Evolutionary conservation across 2,113 vertebrate genomes (phyloP).

Genomic region (Antigone vipio): DNA sequence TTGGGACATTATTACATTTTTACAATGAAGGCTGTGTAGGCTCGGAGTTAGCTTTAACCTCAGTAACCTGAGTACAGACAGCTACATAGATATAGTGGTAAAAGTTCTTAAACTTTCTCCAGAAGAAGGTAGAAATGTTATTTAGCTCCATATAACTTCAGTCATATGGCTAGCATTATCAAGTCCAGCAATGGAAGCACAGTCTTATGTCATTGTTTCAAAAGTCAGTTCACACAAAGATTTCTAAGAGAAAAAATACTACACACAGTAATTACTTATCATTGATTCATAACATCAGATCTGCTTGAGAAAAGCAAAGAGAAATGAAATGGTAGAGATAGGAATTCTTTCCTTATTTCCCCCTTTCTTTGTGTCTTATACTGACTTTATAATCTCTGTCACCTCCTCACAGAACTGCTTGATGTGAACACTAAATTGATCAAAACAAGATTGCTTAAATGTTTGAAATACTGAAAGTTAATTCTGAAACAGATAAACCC

Average conservation of each 20-base stretch:
- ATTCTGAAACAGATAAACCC: neutral
- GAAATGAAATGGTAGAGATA: neutral
- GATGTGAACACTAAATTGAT: neutral
- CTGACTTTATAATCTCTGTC: neutral
- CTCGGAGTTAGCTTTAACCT: neutral
- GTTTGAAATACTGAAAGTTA: neutral
- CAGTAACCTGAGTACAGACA: neutral
- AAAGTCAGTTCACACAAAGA: neutral
- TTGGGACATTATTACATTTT: neutral
- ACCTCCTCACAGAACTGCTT: neutral
- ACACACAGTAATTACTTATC: neutral
- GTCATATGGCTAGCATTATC: neutral
- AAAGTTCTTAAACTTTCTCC: neutral
- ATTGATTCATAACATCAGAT: no score
- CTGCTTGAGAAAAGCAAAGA: neutral
- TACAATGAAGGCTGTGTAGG: neutral
- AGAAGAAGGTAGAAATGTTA: neutral
- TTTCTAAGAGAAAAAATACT: neutral
- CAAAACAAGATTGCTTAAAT: neutral
- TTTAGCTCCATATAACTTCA: neutral
- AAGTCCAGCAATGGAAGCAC: neutral
- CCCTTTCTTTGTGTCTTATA: neutral
- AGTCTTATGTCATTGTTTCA: fast-evolving
- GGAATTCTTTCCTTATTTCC: neutral
- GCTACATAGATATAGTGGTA: neutral